Conservation (phyloP, 2,113 vertebrate species). For the Stegastes partitus region DNA sequence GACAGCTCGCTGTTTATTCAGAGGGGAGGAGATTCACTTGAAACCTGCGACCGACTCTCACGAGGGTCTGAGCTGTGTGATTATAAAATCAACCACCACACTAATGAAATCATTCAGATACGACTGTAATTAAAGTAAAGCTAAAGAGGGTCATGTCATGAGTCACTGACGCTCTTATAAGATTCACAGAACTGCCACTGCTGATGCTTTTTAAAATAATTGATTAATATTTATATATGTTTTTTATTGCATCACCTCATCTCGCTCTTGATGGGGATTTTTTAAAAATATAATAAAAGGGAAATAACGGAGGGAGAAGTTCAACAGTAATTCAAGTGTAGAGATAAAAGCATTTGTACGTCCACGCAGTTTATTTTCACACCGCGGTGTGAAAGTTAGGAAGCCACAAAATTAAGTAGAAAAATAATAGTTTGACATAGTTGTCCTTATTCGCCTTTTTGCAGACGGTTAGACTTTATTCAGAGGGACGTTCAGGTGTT, state of each 20-base stretch:
- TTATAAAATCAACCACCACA: constrained; percentile 39
- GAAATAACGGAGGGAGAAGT: not conserved
- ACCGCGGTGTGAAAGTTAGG: too few species aligned
- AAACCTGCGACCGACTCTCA: constrained; percentile 25
- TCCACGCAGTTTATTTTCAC: too few species aligned
- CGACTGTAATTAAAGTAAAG: constrained; percentile 1
- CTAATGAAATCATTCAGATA: constrained; percentile 2
- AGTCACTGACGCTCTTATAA: not conserved
- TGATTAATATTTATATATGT: not conserved
- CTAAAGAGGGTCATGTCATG: not conserved
- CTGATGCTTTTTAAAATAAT: not conserved
- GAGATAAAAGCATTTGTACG: not conserved
- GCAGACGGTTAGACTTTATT: too few species aligned
- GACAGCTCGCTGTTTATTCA: constrained; percentile 69
- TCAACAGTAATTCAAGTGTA: not conserved
- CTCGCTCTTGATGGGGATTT: not conserved
- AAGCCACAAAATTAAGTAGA: too few species aligned
- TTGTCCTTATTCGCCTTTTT: too few species aligned
- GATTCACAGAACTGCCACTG: not conserved
- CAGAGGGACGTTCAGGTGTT: too few species aligned
- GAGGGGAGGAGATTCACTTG: constrained; percentile 44
- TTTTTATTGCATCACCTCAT: too few species aligned
- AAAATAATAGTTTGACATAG: too few species aligned
- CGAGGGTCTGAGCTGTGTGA: constrained; percentile 29
- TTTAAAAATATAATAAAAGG: not conserved